These are phyloP conservation scores for Hydraecia micacea DNA, from an alignment of 2,888 invertebrate genomes.

Conservation along the genomic window DNA sequence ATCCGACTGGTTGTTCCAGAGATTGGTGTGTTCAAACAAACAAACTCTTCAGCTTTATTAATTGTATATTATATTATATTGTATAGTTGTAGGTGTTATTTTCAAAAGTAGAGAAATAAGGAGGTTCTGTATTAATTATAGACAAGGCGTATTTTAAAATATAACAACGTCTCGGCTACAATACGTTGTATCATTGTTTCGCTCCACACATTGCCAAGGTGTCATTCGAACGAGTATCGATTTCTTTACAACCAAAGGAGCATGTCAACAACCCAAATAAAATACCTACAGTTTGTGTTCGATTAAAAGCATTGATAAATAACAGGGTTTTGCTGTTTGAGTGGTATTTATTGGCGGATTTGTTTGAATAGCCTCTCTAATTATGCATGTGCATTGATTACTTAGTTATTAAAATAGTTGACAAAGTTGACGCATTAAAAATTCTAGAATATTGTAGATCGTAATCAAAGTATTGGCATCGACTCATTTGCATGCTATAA, in stretches of 20 bases:
- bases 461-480: not conserved
- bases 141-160: not conserved
- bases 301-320: slow-evolving; percentile 34
- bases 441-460: not conserved
- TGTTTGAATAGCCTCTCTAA: slow-evolving; percentile 10
- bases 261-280: slow-evolving; percentile 68
- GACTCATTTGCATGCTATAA: not conserved
- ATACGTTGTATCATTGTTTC: slow-evolving; percentile 3
- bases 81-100: not conserved
- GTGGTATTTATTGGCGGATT: slow-evolving; percentile 17
- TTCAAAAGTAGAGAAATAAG: not conserved
- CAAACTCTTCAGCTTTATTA: too few species aligned
- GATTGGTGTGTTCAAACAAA: too few species aligned
- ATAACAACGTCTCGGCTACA: not conserved
- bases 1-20: too few species aligned
- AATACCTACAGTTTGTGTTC: slow-evolving; percentile 29
- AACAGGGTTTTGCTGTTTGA: slow-evolving; percentile 27
- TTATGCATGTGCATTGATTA: slow-evolving; percentile 4
- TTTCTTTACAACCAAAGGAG: slow-evolving; percentile 63
- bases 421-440: not conserved
- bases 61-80: too few species aligned
- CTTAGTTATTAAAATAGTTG: not conserved
- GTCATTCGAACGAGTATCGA: slow-evolving; percentile 68
- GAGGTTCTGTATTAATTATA: not conserved
- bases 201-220: slow-evolving; percentile 36